Conservation (phyloP, 2,888 invertebrate genomes). For the Apomyelois bistriatella region DNA sequence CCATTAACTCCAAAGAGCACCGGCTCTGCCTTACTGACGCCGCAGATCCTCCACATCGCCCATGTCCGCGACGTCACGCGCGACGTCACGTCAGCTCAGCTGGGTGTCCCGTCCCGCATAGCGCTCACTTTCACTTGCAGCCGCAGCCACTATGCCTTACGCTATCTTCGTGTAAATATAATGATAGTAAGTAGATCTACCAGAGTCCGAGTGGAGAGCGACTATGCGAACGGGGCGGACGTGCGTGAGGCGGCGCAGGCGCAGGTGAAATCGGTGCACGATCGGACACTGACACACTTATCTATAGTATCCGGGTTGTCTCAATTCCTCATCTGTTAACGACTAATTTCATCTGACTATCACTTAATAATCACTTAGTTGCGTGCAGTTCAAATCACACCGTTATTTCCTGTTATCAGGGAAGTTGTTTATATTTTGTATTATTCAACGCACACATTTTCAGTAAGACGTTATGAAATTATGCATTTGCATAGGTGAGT, state of each 20-base stretch:
- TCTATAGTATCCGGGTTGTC: conserved; percentile 52
- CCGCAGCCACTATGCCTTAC: conserved; percentile 26
- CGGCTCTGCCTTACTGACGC: conserved; percentile 72
- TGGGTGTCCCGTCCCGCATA: conserved; percentile 48
- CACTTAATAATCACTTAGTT: conserved; percentile 27
- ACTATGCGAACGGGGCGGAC: conserved; percentile 50
- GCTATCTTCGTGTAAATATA: conserved; percentile 47
- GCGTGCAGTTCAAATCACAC: background rate
- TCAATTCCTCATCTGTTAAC: conserved; percentile 32
- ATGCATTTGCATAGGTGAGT: conserved; percentile 32
- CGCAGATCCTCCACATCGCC: conserved; percentile 77
- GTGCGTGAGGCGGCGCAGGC: conserved; percentile 63
- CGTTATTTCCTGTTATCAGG: background rate
- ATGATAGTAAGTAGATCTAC: conserved; percentile 56
- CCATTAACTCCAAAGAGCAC: conserved; percentile 55
- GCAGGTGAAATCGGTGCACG: conserved; percentile 64
- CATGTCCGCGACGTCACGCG: conserved; percentile 64
- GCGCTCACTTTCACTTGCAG: conserved; percentile 64
- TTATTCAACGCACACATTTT: conserved; percentile 37
- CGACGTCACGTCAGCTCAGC: conserved; percentile 58
- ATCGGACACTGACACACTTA: conserved; percentile 61
- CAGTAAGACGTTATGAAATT: conserved; percentile 40
- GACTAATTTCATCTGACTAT: conserved; percentile 23
- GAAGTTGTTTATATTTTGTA: conserved; percentile 10
- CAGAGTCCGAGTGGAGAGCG: conserved; percentile 42